Evolutionary conservation across 2,888 invertebrate species (phyloP).

Genomic region (Melikaiella ostensackeni): DNA sequence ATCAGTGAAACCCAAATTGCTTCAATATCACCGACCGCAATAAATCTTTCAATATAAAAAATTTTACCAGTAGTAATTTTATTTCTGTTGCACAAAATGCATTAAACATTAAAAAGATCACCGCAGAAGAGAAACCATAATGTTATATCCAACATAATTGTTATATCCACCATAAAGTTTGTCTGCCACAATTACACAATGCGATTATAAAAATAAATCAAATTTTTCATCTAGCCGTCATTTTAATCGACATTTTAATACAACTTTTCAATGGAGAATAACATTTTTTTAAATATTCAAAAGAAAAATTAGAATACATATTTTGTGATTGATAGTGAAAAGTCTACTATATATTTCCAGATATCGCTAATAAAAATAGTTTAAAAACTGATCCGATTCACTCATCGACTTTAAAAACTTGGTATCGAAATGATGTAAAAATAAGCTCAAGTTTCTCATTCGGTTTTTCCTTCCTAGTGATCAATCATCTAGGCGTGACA

Average conservation of each 20-base stretch:
- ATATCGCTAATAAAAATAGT: neutral
- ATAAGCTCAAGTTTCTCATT: neutral
- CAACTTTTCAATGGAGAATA: neutral
- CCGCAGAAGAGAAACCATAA: neutral
- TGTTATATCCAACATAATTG: neutral
- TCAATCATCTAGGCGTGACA: neutral
- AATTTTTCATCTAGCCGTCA: neutral
- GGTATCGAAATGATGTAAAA: neutral
- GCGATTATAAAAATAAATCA: neutral
- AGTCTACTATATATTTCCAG: neutral
- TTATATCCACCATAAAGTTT: neutral
- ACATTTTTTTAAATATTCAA: too few species aligned
- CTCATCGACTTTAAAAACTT: neutral
- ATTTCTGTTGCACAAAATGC: neutral
- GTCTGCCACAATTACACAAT: neutral
- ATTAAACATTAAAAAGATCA: neutral
- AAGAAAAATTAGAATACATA: neutral
- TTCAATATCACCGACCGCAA: neutral
- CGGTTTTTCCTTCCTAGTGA: neutral
- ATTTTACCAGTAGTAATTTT: neutral
- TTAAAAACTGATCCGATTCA: neutral
- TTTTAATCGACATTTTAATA: neutral
- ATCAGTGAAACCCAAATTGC: neutral
- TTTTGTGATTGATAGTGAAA: neutral
- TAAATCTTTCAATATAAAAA: neutral